Percentiles rank a stretch among this genome's conserved stretches.
These are phyloP conservation scores for Trachurus trachurus DNA, from an alignment of 2,797 vertebrate species.

Conservation along the genomic window DNA sequence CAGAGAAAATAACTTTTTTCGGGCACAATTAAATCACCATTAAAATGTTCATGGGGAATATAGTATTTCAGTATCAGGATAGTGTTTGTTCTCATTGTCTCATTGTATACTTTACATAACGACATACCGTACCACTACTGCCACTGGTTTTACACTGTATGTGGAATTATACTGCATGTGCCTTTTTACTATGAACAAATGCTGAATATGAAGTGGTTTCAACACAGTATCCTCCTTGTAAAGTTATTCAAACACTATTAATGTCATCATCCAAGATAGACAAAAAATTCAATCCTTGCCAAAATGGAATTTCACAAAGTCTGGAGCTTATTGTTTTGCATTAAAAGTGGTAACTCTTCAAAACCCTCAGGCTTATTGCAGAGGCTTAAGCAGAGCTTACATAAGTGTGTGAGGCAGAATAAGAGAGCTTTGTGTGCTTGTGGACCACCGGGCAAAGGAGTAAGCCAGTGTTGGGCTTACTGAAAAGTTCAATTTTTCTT, in stretches of 20 bases:
- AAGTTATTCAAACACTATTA: constrained; percentile 28
- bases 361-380: constrained; percentile 54
- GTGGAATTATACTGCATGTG: background rate
- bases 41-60: constrained; percentile 9
- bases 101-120: too few relatives aligned
- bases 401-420: constrained; percentile 63
- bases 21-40: constrained; percentile 64
- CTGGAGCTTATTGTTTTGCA: constrained; percentile 61
- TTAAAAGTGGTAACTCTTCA: constrained; percentile 60
- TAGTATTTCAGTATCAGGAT: constrained; percentile 15
- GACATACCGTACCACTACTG: background rate
- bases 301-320: constrained; percentile 59
- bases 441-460: constrained; percentile 68
- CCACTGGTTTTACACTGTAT: constrained; percentile 15
- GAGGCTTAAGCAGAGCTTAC: constrained; percentile 64
- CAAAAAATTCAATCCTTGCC: constrained; percentile 34
- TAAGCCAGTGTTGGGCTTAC: constrained; percentile 60
- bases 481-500: constrained; percentile 74
- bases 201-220: constrained; percentile 18
- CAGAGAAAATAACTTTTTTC: constrained; percentile 27
- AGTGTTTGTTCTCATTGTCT: background rate
- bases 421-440: constrained; percentile 48
- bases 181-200: constrained; percentile 2
- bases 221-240: background rate
- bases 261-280: constrained; percentile 21